Percentiles rank a stretch among this genome's conserved stretches.
These are phyloP conservation scores for Phodopus roborovskii DNA, from an alignment of 2,113 vertebrate genomes.

Conservation along the genomic window DNA sequence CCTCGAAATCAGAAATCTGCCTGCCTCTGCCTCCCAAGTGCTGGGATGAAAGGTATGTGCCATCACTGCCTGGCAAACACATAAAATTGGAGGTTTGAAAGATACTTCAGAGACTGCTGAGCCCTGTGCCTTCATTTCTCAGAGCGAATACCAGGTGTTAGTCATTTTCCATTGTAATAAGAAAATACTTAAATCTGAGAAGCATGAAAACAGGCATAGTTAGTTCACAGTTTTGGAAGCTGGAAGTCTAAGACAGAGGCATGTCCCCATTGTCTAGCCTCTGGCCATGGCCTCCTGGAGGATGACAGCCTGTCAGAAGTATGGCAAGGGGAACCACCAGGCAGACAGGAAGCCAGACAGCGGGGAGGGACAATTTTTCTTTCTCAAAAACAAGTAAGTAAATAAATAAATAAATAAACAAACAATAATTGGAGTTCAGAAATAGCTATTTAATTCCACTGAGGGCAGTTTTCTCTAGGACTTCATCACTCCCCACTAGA, in stretches of 20 bases:
- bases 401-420: too few species aligned
- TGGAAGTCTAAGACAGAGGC: not conserved
- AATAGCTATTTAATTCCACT: not conserved
- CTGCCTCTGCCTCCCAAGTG: not conserved
- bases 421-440: not conserved
- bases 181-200: not conserved
- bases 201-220: not conserved
- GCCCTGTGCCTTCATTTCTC: not conserved
- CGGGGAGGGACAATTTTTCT: not conserved
- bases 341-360: not conserved
- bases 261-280: not conserved
- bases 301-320: too few species aligned
- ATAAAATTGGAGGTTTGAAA: slow-evolving; percentile 35
- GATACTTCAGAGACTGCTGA: not conserved
- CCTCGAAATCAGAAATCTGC: not conserved
- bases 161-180: not conserved
- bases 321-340: not conserved
- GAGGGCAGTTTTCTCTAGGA: not conserved
- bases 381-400: not conserved
- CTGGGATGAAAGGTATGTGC: not conserved
- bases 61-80: not conserved
- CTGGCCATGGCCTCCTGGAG: not conserved
- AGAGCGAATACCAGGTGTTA: not conserved
- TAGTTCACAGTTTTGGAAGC: not conserved
- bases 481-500: too few species aligned